Evolutionary conservation across 2,797 vertebrate species (phyloP).

Genomic region (Ibycter americanus): DNA sequence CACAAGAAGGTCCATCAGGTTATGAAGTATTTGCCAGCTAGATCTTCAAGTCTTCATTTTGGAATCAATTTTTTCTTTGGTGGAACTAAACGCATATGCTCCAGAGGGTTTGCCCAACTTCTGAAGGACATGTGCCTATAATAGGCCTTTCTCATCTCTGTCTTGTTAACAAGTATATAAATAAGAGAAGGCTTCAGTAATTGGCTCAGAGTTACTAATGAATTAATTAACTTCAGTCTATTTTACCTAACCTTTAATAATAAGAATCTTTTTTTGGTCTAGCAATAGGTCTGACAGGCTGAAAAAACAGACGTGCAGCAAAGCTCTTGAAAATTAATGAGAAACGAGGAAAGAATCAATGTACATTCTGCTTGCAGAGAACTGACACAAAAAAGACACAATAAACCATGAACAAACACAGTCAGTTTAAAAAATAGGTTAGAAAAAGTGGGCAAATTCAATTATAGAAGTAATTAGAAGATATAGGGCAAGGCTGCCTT

Average conservation of each 20-base stretch:
- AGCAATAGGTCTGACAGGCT: conserved; percentile 84
- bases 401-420: conserved; percentile 99
- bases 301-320: conserved; percentile 86
- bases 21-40: conserved; percentile 36
- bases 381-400: conserved; percentile 97
- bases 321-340: conserved; percentile 93
- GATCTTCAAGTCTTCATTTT: conserved; percentile 56
- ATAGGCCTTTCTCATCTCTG: conserved; percentile 82
- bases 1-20: conserved; percentile 3
- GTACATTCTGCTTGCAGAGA: conserved; percentile 89
- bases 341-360: conserved; percentile 89
- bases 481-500: conserved; percentile 98
- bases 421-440: conserved; percentile 97
- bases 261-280: conserved; percentile 79
- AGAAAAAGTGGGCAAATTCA: conserved; percentile 99
- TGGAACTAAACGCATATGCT: conserved; percentile 66
- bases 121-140: conserved; percentile 80
- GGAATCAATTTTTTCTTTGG: conserved; percentile 54
- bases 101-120: conserved; percentile 74
- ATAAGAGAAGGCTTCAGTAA: conserved; percentile 85
- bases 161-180: conserved; percentile 87
- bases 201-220: conserved; percentile 94
- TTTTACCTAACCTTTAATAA: conserved; percentile 88
- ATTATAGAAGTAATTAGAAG: conserved; percentile 99
- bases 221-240: conserved; percentile 95